phyloP scores from a whole-genome alignment of 1,140 invertebrate species.

The Diorhabda carinulata region DNA sequence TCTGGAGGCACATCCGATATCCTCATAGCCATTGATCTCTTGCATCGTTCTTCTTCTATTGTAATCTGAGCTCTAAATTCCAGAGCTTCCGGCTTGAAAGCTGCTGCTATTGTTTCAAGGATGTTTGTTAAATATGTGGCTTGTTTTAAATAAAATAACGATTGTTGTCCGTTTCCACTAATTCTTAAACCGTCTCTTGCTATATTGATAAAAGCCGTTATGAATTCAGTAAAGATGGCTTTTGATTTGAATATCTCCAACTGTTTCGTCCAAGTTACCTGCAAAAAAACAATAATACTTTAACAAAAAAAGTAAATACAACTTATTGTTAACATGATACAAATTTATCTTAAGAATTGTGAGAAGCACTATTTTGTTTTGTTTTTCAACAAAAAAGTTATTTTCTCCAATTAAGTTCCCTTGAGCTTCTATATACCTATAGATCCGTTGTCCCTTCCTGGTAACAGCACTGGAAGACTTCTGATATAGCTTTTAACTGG shows the following conservation, averaged over 20 bases:
- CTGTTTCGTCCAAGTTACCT: conserved; percentile 13
- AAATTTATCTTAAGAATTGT: too few species aligned
- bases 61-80: conserved; percentile 27
- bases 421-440: too few species aligned
- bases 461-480: too few species aligned
- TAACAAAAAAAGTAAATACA: too few species aligned
- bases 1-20: conserved; percentile 20
- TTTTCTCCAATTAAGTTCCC: too few species aligned
- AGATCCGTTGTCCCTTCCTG: too few species aligned
- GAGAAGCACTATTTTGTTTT: too few species aligned
- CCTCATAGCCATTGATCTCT: not conserved
- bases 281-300: too few species aligned
- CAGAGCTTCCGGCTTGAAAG: conserved; percentile 42
- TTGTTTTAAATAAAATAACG: conserved; percentile 64
- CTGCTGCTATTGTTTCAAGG: conserved; percentile 55
- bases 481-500: too few species aligned
- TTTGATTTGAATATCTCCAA: conserved; percentile 28
- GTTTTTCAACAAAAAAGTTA: too few species aligned
- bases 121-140: conserved; percentile 61
- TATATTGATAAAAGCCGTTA: conserved; percentile 65
- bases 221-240: conserved; percentile 61
- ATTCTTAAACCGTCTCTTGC: conserved; percentile 58
- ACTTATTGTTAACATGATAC: too few species aligned
- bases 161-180: conserved; percentile 48
- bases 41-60: conserved; percentile 20